Percentiles rank a stretch among this genome's conserved stretches.
Conservation (phyloP, 2,888 invertebrate genomes). For the Heliconius charithonia region DNA sequence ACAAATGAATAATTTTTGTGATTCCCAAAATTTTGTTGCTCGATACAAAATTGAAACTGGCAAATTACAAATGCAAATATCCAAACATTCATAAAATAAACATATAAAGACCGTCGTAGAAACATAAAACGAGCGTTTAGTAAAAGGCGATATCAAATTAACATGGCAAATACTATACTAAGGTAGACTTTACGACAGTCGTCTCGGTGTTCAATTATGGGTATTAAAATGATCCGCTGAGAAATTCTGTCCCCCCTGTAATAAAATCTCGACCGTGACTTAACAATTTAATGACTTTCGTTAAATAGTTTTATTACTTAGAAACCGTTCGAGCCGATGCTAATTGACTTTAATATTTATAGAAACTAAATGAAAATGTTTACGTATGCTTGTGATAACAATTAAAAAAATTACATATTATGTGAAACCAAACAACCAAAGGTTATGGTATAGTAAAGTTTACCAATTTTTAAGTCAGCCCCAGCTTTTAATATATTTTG, state of each 20-base stretch:
- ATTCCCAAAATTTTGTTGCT: background rate
- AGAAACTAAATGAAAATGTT: background rate
- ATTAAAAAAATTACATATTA: too few species aligned
- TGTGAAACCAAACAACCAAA: background rate
- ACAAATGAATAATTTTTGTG: background rate
- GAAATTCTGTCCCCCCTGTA: slow-evolving; percentile 17
- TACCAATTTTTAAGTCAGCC: background rate
- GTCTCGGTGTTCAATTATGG: slow-evolving; percentile 22
- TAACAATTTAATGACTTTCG: slow-evolving; percentile 25
- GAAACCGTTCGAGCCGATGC: slow-evolving; percentile 9
- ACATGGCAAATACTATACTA: slow-evolving; percentile 13
- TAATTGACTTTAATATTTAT: background rate
- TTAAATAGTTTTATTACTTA: slow-evolving; percentile 27
- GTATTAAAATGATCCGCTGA: slow-evolving; percentile 22
- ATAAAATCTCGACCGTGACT: slow-evolving; percentile 21
- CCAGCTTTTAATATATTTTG: too few species aligned
- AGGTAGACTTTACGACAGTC: slow-evolving; percentile 12
- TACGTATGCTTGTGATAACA: background rate
- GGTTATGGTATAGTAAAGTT: background rate
- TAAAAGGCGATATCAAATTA: slow-evolving; percentile 19
- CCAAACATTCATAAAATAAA: background rate
- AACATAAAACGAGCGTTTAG: background rate
- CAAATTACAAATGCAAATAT: background rate
- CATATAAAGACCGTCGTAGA: background rate
- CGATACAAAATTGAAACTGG: background rate